Base-by-base conservation (phyloP, 2,888 invertebrate genomes). In the Arge pagana region DNA sequence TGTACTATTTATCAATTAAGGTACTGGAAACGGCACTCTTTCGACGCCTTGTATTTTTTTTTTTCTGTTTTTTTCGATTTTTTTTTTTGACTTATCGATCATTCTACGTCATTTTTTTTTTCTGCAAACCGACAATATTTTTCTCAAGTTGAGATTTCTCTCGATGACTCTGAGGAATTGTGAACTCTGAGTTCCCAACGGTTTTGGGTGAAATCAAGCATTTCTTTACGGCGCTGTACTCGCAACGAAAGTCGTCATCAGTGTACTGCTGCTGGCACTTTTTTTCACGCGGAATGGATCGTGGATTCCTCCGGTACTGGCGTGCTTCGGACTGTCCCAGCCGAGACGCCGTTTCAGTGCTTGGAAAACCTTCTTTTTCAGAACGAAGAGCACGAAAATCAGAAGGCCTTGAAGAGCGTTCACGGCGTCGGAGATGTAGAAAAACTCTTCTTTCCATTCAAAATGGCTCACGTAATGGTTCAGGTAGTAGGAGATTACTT, bases 381-480 rank as follows among this genome's bases (percentile, higher is more conserved):
- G 80, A 7, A 88, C 84, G 56, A 89, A 84, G 45, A 90, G 85
- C 39, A 85, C 76, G 71, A 90, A 89, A 52, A 90, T 88, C 61
- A 85, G 81, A 16, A 89, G 52, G 54, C 89, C 89, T 70, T 89
- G 86, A 3, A 89, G 79, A 49, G 84, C 82, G 67, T 89, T 90
- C 53, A 86, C 77, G 1, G 81, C 80, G 70, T 90, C 89, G 28
- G 85, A 80, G 7, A 83, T 71, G 57, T 81, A 78, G 50, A 72
- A 65, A 0, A 67, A 23, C 23, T 62, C 53, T 1, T 56, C 37
- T 1, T 58, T 48, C 70, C 74, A 76, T 0, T 45, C 1, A 3
- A 64, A 48, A 6, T 58, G 21, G 1, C 52, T 19, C 13, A 56
- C 45, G 53, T 83, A 81, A 62, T 82, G 74, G 30, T 77, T 71